Evolutionary conservation across 2,888 invertebrate species (phyloP), one percentile per base, ranked within the genome.

Genomic region (Drosophila anomalata): DNA sequence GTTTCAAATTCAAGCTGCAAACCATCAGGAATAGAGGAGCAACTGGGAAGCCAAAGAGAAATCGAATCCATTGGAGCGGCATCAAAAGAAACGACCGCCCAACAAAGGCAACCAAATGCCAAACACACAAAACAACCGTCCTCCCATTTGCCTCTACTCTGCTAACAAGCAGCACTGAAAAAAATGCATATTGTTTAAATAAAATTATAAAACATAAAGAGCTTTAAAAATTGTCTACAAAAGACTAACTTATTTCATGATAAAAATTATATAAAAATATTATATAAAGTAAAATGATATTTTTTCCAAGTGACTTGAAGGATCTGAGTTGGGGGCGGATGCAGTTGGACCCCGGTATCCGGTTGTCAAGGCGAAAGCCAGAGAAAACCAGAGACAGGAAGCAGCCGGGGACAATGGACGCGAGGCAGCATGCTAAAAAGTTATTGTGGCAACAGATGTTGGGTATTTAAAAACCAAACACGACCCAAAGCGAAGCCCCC

Each of bases 401-500:
- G 54, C 52, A 44, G 47, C 17, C 8, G 22, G 48, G 48, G 24
- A 61, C 41, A 73, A 63, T 71, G 73, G 60, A 73, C 53, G 53
- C 52, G 44, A 53, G 46, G 46, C 67, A 44, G 57, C 57, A 87
- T 79, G 78, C 78, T 87, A 85, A 87, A 84, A 88, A 78, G 71
- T 78, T 84, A 81, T 88, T 76, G 76, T 67, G 71, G 75, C 79
- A 81, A 77, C 88, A 87, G 71, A 70, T 81, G 82, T 62, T 66
- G 66, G 56, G 56, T 63, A 75, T 75, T 74, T 68, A 53, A 68
- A 62, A 61, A 48, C 22, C 54, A 53, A 60, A 75, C 54, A 76
- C 51, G 55, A 61, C 51, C 44, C 47, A 39, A 8, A 11, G 26
- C 6, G 52, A 63, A 68, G 31, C 11, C 29, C 41, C 58, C 50